Evolutionary conservation across 2,888 invertebrate species (phyloP), one percentile per base, ranked within the genome.

Genomic region (Sphinx pinastri): DNA sequence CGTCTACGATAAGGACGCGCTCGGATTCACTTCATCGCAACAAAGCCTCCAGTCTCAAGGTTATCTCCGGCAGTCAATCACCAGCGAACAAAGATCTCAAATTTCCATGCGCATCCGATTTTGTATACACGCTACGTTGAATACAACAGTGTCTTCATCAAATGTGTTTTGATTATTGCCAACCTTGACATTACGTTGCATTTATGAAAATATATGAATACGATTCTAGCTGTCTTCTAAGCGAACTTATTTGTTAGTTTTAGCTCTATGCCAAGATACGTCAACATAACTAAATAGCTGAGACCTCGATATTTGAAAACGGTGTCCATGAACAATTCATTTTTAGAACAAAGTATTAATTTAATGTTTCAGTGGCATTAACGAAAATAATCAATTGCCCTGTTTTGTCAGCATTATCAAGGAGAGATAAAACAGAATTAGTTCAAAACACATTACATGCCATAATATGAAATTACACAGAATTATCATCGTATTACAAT

Each of bases 21-120:
- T 78, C 76, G 76, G 79, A 77, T 82, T 80, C 81, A 79, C 82
- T 77, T 77, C 74, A 79, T 76, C 72, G 75, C 79, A 77, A 84
- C 84, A 84, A 84, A 85, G 63, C 7, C 63, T 63, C 63, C 19
- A 19, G 49, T 19, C 63, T 75, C 77, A 81, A 81, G 81, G 81
- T 81, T 83, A 81, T 81, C 77, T 72, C 70, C 63, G 74, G 68
- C 73, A 72, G 73, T 71, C 68, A 68, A 68, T 68, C 57, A 57
- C 57, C 67, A 51, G 52, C 45, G 59, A 67, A 59, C 70, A 70
- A 70, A 67, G 70, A 58, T 55, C 38, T 58, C n/a, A 38, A 19
- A 38, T 67, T 67, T 49, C 47, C 63, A 63, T 49, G 54, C 67
- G 12, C 67, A 55, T 54, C 38, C 54, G 16, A 67, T 52, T 38